phyloP scores from a whole-genome alignment of 2,888 invertebrate species.

The Deilephila porcellus region DNA sequence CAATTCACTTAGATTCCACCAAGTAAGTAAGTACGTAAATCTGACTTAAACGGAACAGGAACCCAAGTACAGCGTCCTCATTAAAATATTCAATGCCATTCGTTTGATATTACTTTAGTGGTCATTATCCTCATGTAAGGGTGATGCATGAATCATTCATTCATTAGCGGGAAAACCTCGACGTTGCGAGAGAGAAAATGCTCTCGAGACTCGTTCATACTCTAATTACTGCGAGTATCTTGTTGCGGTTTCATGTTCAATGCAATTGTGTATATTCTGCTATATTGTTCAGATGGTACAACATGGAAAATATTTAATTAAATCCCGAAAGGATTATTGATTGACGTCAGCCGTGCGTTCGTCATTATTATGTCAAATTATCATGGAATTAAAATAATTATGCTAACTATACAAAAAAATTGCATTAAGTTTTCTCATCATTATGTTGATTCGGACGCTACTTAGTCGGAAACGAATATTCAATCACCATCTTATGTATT shows the following conservation, averaged over 20 bases:
- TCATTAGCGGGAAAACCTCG: constrained; percentile 16
- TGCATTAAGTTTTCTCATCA: too few species aligned
- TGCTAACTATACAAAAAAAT: too few species aligned
- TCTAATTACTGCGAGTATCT: constrained; percentile 11
- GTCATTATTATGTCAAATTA: neutral
- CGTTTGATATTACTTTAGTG: neutral
- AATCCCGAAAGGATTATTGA: too few species aligned
- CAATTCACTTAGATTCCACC: neutral
- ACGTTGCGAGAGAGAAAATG: constrained; percentile 10
- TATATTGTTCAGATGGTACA: neutral
- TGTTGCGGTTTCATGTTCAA: neutral
- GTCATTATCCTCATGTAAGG: constrained; percentile 9
- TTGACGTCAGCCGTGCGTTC: too few species aligned
- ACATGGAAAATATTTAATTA: too few species aligned
- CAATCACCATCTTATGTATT: too few species aligned
- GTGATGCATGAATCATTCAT: constrained; percentile 17
- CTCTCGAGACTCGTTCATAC: constrained; percentile 15
- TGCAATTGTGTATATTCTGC: neutral
- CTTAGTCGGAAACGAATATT: too few species aligned
- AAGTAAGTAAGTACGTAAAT: too few species aligned
- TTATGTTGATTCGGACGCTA: too few species aligned
- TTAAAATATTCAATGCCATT: neutral
- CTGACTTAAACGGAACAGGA: neutral
- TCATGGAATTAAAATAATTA: too few species aligned
- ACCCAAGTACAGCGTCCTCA: neutral